These are phyloP conservation scores for Alca torda DNA, from an alignment of 2,797 vertebrate genomes.

Conservation along the genomic window DNA sequence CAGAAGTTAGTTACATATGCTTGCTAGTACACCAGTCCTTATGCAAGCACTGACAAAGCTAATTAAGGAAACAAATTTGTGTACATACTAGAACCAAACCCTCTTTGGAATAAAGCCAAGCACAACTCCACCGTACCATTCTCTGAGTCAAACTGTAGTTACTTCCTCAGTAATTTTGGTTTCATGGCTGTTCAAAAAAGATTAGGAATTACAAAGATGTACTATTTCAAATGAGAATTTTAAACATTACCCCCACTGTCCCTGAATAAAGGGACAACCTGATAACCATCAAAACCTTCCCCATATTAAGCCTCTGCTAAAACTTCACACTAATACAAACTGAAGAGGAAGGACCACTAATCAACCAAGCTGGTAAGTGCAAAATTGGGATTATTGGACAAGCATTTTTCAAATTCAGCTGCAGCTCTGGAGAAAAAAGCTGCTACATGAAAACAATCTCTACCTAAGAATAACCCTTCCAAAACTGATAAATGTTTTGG, in stretches of 20 bases:
- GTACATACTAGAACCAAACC: neutral
- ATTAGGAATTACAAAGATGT: neutral
- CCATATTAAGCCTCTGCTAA: neutral
- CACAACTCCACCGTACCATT: neutral
- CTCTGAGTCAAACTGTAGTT: neutral
- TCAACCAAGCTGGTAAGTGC: neutral
- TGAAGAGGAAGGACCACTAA: neutral
- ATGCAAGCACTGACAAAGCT: neutral
- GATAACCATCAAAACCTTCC: neutral
- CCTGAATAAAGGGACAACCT: neutral
- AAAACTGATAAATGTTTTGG: neutral
- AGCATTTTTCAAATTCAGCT: neutral
- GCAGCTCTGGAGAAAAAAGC: neutral
- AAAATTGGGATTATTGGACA: neutral
- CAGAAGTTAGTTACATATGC: neutral
- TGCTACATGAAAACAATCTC: neutral
- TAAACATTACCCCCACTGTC: neutral
- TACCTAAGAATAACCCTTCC: neutral
- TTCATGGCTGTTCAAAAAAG: neutral
- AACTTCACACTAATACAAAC: neutral
- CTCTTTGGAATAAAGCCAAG: neutral
- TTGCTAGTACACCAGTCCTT: neutral
- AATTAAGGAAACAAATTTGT: conserved; percentile 13
- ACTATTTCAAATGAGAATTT: neutral
- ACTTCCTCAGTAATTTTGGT: neutral